Evolutionary conservation across 1,140 invertebrate species (phyloP).

Genomic region (Agrypnia vestita): DNA sequence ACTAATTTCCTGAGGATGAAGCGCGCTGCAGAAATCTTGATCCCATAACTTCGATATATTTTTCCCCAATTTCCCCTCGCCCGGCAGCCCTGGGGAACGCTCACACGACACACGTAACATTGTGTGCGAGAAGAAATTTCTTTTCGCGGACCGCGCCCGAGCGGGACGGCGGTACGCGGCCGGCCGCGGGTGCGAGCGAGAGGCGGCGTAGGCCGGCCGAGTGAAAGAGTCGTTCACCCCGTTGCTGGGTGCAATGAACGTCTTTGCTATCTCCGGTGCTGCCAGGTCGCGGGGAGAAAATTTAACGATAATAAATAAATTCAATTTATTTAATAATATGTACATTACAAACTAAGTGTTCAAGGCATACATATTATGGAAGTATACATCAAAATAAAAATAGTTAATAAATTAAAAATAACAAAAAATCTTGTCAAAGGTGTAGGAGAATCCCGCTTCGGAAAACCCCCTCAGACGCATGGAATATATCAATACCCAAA

Average conservation of each 20-base stretch:
- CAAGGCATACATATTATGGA: too few species aligned
- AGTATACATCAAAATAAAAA: too few species aligned
- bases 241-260: conserved; percentile 41
- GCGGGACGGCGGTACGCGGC: conserved; percentile 19
- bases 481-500: too few species aligned
- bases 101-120: conserved; percentile 37
- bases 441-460: too few species aligned
- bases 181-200: neutral
- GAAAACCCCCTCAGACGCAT: too few species aligned
- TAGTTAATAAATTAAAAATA: too few species aligned
- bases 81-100: conserved; percentile 17
- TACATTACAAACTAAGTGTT: too few species aligned
- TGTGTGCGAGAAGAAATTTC: conserved; percentile 39
- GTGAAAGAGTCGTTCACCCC: conserved; percentile 46
- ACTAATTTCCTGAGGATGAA: too few species aligned
- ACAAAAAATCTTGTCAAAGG: too few species aligned
- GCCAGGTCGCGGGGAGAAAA: conserved; percentile 38
- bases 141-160: conserved; percentile 40
- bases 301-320: neutral
- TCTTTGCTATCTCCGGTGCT: conserved; percentile 43
- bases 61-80: neutral
- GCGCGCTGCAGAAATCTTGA: too few species aligned
- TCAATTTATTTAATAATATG: neutral
- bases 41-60: too few species aligned
- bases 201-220: conserved; percentile 28